Percentiles rank a stretch among this genome's conserved stretches.
Evolutionary conservation across 2,113 vertebrate genomes (phyloP).

Genomic region (Atrichornis clamosus): DNA sequence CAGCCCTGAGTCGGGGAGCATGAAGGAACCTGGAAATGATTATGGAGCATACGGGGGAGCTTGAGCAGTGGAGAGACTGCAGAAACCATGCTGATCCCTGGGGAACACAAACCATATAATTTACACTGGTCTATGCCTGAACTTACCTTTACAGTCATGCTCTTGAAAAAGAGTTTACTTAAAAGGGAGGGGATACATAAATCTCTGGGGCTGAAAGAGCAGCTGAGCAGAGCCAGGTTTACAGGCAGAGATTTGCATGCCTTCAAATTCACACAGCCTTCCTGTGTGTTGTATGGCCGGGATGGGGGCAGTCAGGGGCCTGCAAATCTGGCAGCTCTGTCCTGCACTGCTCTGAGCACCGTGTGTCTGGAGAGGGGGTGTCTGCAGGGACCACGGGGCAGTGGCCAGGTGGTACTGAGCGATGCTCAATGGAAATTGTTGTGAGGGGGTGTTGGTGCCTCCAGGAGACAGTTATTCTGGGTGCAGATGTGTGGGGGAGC

Average conservation of each 20-base stretch:
- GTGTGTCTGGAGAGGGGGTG: fast-evolving
- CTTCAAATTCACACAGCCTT: neutral
- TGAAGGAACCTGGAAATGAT: constrained; percentile 43
- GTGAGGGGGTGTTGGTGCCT: neutral
- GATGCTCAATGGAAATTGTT: neutral
- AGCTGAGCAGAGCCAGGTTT: neutral
- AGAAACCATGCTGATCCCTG: neutral
- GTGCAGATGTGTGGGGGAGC: neutral
- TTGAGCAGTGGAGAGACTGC: neutral
- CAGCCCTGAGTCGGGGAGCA: neutral
- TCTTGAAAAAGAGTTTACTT: constrained; percentile 26
- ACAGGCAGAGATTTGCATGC: neutral
- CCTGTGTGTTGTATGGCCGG: neutral
- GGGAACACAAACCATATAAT: neutral
- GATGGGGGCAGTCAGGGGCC: neutral
- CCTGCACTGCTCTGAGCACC: neutral
- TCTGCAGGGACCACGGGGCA: neutral
- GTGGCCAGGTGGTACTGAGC: neutral
- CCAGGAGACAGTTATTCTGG: neutral
- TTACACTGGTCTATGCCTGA: neutral
- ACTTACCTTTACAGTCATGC: constrained; percentile 1
- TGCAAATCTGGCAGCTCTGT: neutral
- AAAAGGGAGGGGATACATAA: neutral
- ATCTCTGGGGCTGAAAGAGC: constrained; percentile 1
- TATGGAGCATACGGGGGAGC: neutral